Conservation (phyloP, 2,888 invertebrate species). For the Fissipunctia ypsillon region DNA sequence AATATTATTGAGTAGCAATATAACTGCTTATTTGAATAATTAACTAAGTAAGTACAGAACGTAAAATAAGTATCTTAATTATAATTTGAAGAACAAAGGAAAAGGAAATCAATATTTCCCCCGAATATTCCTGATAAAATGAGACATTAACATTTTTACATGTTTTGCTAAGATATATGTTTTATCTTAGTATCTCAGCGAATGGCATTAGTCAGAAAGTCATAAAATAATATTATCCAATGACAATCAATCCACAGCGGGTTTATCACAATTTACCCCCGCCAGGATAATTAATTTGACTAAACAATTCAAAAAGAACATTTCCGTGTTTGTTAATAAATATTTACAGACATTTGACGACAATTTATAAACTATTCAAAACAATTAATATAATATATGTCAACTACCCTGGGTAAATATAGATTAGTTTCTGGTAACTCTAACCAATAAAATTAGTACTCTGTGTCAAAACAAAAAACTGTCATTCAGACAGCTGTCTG, state of each 20-base stretch:
- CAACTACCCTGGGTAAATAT: conserved; percentile 14
- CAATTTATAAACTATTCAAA: conserved; percentile 18
- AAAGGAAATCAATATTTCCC: conserved; percentile 11
- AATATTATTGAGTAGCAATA: neutral
- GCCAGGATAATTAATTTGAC: neutral
- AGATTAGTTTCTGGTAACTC: conserved; percentile 20
- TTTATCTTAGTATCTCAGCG: too few relatives aligned
- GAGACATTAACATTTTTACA: too few relatives aligned
- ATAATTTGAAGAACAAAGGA: neutral
- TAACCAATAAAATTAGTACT: conserved; percentile 7
- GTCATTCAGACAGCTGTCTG: conserved; percentile 45
- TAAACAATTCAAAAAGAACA: neutral
- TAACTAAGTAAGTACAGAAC: neutral
- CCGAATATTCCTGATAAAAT: conserved; percentile 7
- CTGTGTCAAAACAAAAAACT: conserved; percentile 36
- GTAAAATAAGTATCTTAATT: neutral
- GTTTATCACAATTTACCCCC: neutral
- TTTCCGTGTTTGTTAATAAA: neutral
- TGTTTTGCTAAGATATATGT: neutral
- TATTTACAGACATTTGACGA: conserved; percentile 2
- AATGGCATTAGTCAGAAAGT: too few relatives aligned
- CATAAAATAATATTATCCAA: neutral
- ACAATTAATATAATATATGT: conserved; percentile 22
- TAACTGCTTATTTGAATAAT: neutral
- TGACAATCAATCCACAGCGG: neutral